Evolutionary conservation across 2,113 vertebrate species (phyloP), one percentile per base, ranked within the genome.

Genomic region (Notarius quadriscutis): DNA sequence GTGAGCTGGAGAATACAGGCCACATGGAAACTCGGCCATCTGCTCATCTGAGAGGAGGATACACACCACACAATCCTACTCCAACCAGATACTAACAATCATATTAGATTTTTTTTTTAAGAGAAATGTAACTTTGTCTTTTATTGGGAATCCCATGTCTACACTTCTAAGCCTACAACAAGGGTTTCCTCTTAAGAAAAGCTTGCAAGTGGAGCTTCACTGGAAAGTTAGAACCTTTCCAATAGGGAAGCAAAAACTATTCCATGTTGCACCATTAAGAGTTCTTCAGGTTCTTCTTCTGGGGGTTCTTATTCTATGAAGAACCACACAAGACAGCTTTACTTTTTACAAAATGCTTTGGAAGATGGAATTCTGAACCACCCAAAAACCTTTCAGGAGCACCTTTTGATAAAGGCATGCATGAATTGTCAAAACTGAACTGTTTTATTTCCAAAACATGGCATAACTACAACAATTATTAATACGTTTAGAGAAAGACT

Each of bases 1-100:
- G 90, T 97, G 94, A 0, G 97, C 97, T 0, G 98, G 97, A 41
- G 93, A 69, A 30, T 98, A 97, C 30, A 89, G 91, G 65, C 98
- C 98, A 5, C 98, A 99, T 4, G 97, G 97, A 87, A 96, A 98
- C 48, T 99, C 97, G 17, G 94, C 96, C 51, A 95, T 94, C 22
- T 94, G 96, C 2, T 97, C 96, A 0, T 92, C 97, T 99, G 22
- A 11, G 80, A 84, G 55, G 80, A 84, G 55, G 87, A 72, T 55
- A 88, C 25, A 69, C 4, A 22, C 12, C 71, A 25, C 18, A 22
- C 55, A 78, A 12, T 4, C 8, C 48, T 75, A 25, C 9, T 48
- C 41, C 48, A 77, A 53, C 10, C 48, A 53, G 5, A 77, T n/a
- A 25, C 50, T 53, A 53, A 53, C 9, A 69, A 22, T 72, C 69